Evolutionary conservation across 2,797 vertebrate species (phyloP), one percentile per base, ranked within the genome.

Genomic region (Varecia variegata): DNA sequence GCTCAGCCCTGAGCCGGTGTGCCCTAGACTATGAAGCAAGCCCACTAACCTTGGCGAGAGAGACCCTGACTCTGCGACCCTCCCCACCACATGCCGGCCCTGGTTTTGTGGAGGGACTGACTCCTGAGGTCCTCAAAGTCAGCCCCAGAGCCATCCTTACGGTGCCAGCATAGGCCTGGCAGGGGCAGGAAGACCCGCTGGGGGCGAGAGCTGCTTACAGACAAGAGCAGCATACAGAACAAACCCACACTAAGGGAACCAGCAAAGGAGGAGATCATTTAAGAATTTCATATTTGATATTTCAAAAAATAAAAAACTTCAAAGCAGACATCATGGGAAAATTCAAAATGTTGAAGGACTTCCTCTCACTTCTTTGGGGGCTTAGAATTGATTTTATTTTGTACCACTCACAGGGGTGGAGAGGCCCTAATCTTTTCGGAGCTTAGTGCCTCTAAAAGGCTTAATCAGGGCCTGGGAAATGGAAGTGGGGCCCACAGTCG

Each of bases 331-430:
- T 54, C 54, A 25, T 25, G 7, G 65, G 52, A 65, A 88, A 89
- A 90, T 71, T 45, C 17, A 79, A 88, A 71, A 58, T 17, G 3
- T n/a, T 38, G 7, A 79, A 92, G 40, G 76, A 2, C 65, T 88
- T 94, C 62, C 52, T 88, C 52, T 8, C 27, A 23, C 27, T 79
- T 68, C 32, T 35, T 35, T 30, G 3, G 10, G 32, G 58, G 45
- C 54, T 94, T 62, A 25, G 18, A 38, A 17, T 60, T 89, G 95
- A 87, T 94, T 91, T 70, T 73, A 40, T 71, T 86, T 84, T 91
- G 38, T 13, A 17, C 50, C 14, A 43, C 54, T 93, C 73, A 21
- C 1, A 20, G 58, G 50, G 45, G 43, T n/a, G 76, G 84, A 40
- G 81, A 67, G 32, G n/a, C 20, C 30, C n/a, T 43, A 18, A 43